Conservation (phyloP, 2,113 vertebrate genomes). For the Micromys minutus region DNA sequence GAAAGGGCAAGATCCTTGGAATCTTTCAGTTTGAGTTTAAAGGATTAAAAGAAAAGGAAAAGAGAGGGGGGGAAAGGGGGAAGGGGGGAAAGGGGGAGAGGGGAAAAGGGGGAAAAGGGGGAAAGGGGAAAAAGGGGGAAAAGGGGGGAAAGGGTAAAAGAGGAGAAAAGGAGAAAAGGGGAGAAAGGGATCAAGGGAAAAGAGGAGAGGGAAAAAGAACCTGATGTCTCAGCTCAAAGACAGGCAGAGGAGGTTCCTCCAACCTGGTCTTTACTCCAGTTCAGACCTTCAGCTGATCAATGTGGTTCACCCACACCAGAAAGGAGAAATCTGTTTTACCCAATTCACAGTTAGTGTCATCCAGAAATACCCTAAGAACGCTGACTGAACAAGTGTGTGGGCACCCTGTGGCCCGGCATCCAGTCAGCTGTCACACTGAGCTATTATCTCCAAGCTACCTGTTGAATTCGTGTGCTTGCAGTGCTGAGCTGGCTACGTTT, state of each 20-base stretch:
- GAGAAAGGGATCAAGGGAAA: too few relatives aligned
- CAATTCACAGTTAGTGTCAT: background rate
- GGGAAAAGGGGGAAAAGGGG: too few relatives aligned
- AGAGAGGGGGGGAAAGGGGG: background rate
- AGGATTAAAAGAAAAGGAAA: background rate
- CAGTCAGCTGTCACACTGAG: background rate
- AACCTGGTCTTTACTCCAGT: background rate
- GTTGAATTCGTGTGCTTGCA: background rate
- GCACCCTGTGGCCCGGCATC: background rate
- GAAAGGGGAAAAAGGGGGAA: too few relatives aligned
- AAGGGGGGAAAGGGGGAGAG: too few relatives aligned
- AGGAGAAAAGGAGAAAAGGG: too few relatives aligned
- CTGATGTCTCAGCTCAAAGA: background rate
- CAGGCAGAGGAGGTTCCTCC: background rate
- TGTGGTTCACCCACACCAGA: background rate
- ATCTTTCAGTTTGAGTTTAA: background rate
- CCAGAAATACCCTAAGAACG: background rate
- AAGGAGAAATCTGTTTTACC: background rate
- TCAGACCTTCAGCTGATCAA: background rate
- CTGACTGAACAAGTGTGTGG: background rate
- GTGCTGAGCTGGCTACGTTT: background rate
- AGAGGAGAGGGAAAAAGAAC: background rate
- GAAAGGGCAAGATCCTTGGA: background rate
- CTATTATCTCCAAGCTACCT: constrained; percentile 20
- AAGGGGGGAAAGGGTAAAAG: too few relatives aligned